Evolutionary conservation across 2,888 invertebrate genomes (phyloP), one percentile per base, ranked within the genome.

Genomic region (Craniophora ligustri): DNA sequence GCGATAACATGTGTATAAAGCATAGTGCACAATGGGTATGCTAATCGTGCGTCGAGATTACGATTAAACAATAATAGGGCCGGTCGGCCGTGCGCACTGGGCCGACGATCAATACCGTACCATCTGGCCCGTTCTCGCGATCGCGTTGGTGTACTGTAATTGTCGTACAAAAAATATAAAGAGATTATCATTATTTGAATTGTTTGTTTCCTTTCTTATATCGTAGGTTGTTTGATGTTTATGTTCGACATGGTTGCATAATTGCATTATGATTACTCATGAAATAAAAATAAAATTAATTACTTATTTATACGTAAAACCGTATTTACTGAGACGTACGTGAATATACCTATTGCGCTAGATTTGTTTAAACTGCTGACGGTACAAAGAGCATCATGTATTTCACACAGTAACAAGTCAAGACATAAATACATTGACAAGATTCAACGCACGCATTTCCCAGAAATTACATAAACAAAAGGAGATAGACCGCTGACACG

Each of bases 11-110:
- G 87, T 85, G 87, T 68, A 67, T 78, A 78, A 76, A 70, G 74
- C 77, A 77, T 75, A 65, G 75, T 73, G 70, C 76, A 88, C 91
- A 91, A 91, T 91, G 81, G 86, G 64, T 91, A 92, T 92, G 92
- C 78, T 91, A 92, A 92, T 91, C 87, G 79, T 71, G 72, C 62
- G 81, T 75, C 70, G 86, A 87, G 89, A 90, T 90, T 86, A 82
- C 82, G 86, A 89, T 88, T 87, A 85, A 82, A 86, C 83, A 86
- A 87, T 87, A 89, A 86, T 83, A 82, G 81, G 75, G 70, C 72
- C 74, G 72, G 59, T 76, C 75, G 78, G 63, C 77, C 76, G 72
- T 75, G 72, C 67, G 72, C 76, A 79, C 78, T 76, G 75, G 69
- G 74, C 68, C 57, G 72, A 19, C 74, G 85, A 86, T 89, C 89